phyloP scores from a whole-genome alignment of 2,888 invertebrate species.

The Gisinianus flammeolus region DNA sequence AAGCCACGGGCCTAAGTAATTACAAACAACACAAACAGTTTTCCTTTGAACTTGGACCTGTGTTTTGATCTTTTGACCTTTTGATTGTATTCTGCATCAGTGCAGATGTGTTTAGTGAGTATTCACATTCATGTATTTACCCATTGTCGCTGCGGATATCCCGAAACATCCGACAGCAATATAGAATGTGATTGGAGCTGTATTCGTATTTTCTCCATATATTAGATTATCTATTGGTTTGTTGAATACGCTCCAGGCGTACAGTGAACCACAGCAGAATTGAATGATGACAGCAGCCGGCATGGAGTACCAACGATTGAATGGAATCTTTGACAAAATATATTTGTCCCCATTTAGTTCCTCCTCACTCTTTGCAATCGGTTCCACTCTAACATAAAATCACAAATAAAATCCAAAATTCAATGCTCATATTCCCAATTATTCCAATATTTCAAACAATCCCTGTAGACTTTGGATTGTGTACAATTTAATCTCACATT shows the following conservation, averaged over 20 bases:
- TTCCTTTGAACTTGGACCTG: too few species aligned
- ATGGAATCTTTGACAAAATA: conserved; percentile 34
- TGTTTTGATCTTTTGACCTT: too few species aligned
- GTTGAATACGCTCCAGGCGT: conserved; percentile 57
- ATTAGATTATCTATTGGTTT: conserved; percentile 52
- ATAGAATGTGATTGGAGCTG: conserved; percentile 56
- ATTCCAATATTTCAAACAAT: too few species aligned
- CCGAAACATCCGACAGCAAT: conserved; percentile 54
- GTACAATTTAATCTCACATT: too few species aligned
- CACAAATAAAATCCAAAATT: too few species aligned
- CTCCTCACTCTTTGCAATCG: neutral
- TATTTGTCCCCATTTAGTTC: conserved; percentile 36
- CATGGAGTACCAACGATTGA: conserved; percentile 52
- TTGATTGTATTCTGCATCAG: too few species aligned
- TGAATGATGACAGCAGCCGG: conserved; percentile 52
- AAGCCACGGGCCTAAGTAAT: conserved; percentile 48
- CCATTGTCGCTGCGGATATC: conserved; percentile 50
- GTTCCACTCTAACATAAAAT: neutral
- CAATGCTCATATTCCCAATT: too few species aligned
- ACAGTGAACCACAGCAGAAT: conserved; percentile 54
- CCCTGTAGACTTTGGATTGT: too few species aligned
- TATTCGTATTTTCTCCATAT: conserved; percentile 44
- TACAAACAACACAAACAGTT: too few species aligned
- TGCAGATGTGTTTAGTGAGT: too few species aligned
- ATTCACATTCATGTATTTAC: too few species aligned